Conservation (phyloP, 2,888 invertebrate species). For the Drosophila diplacantha region DNA sequence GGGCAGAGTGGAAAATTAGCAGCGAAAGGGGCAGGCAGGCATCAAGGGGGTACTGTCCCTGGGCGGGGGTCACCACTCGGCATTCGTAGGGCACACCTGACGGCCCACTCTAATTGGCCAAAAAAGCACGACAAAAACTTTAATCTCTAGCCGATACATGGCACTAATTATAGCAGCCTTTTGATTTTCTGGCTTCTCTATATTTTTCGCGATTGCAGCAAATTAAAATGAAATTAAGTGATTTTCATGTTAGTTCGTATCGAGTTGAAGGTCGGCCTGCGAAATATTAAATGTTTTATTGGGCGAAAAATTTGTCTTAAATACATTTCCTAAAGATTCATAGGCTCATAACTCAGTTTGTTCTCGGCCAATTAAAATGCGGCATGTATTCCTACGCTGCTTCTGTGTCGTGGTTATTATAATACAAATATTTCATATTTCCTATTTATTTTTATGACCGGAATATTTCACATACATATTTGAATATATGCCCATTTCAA, state of each 20-base stretch:
- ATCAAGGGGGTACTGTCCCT: slow-evolving; percentile 22
- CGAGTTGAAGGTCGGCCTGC: slow-evolving; percentile 4
- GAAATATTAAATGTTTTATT: slow-evolving; percentile 7
- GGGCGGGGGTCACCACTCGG: slow-evolving; percentile 44
- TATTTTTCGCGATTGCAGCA: background rate
- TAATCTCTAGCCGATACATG: slow-evolving; percentile 4
- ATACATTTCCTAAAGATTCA: background rate
- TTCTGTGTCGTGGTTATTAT: slow-evolving; percentile 1
- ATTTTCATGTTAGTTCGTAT: slow-evolving; percentile 2
- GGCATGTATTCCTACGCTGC: background rate
- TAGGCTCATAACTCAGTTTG: slow-evolving; percentile 8
- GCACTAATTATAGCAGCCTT: slow-evolving; percentile 11
- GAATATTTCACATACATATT: background rate
- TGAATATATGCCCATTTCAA: background rate
- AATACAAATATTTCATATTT: slow-evolving; percentile 11
- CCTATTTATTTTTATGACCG: background rate
- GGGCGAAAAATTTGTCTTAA: slow-evolving; percentile 4
- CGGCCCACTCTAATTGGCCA: slow-evolving; percentile 31
- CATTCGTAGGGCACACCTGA: slow-evolving; percentile 49
- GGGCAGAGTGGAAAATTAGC: slow-evolving; percentile 65
- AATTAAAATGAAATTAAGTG: slow-evolving; percentile 5
- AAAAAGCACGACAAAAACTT: slow-evolving; percentile 9
- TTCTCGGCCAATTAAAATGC: slow-evolving; percentile 1
- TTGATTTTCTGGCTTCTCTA: background rate
- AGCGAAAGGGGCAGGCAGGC: slow-evolving; percentile 25